A percentile compares a stretch with the other conserved stretches of the same genome.
phyloP scores from a whole-genome alignment of 2,888 invertebrate genomes.

The Eupelmus urozonus region DNA sequence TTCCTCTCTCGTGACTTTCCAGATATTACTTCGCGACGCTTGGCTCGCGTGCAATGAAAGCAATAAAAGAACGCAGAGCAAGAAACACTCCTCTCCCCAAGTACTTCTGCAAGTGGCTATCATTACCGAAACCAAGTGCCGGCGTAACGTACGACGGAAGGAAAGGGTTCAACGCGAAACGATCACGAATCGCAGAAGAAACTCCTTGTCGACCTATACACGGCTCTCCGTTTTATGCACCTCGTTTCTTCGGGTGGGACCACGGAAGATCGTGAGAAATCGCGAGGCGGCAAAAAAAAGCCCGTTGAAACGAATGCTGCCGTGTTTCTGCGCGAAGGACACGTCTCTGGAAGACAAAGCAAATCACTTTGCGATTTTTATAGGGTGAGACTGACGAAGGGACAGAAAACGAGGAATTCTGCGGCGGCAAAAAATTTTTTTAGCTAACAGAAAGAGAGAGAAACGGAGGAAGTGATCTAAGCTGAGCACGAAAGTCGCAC shows the following conservation, averaged over 20 bases:
- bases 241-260: constrained; percentile 36
- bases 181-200: constrained; percentile 45
- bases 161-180: constrained; percentile 38
- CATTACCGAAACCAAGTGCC: constrained; percentile 47
- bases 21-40: constrained; percentile 68
- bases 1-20: constrained; percentile 70
- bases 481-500: too few relatives aligned
- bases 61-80: constrained; percentile 52
- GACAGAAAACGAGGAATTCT: not conserved
- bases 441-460: not conserved
- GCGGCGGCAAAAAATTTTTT: constrained; percentile 23
- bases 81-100: not conserved
- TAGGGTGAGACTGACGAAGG: not conserved
- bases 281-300: constrained; percentile 52
- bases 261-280: constrained; percentile 62
- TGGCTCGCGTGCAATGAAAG: constrained; percentile 56
- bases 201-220: not conserved
- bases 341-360: constrained; percentile 43
- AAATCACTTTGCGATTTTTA: constrained; percentile 54
- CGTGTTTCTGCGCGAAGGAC: constrained; percentile 34
- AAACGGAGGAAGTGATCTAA: constrained; percentile 32
- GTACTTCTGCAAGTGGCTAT: constrained; percentile 33
- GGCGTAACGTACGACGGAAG: constrained; percentile 44
- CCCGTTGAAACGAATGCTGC: constrained; percentile 35
- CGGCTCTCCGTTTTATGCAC: constrained; percentile 45